Conservation (phyloP, 35 echinoderm and acorn worm species). For the Ophiothrix spiculata region DNA sequence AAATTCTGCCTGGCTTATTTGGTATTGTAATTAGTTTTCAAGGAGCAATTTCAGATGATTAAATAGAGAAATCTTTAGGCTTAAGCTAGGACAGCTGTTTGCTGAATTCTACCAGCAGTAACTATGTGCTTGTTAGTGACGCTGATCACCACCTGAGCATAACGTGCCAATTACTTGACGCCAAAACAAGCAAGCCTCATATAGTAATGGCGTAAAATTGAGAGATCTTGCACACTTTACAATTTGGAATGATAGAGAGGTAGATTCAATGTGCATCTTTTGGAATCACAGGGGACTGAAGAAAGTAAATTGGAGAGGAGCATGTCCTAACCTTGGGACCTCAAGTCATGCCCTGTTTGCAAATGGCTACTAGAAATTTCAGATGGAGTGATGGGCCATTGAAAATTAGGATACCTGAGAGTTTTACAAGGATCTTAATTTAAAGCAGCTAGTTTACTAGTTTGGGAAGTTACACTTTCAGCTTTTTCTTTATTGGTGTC, state of each 20-base stretch:
- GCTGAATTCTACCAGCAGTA: too few relatives aligned
- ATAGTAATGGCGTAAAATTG: conserved; percentile 16
- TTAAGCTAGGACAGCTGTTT: too few relatives aligned
- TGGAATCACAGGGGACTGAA: background rate
- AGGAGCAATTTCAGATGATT: background rate
- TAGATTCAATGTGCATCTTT: too few relatives aligned
- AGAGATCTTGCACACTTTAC: background rate
- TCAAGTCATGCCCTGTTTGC: background rate
- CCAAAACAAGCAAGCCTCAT: conserved; percentile 1
- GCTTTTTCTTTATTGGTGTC: too few relatives aligned
- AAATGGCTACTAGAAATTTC: background rate
- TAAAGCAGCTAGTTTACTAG: too few relatives aligned
- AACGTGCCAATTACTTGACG: conserved; percentile 11
- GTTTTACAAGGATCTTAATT: too few relatives aligned
- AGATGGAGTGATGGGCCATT: too few relatives aligned
- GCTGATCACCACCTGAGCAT: background rate
- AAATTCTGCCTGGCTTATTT: too few relatives aligned
- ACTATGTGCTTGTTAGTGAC: conserved; percentile 1
- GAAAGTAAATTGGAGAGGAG: background rate
- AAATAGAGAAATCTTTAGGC: background rate
- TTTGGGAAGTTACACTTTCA: too few relatives aligned
- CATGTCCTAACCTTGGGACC: background rate
- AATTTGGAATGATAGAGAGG: background rate
- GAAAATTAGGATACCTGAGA: too few relatives aligned
- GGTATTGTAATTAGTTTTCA: background rate